phyloP scores from a whole-genome alignment of 2,113 vertebrate genomes.

The Manacus vitellinus region DNA sequence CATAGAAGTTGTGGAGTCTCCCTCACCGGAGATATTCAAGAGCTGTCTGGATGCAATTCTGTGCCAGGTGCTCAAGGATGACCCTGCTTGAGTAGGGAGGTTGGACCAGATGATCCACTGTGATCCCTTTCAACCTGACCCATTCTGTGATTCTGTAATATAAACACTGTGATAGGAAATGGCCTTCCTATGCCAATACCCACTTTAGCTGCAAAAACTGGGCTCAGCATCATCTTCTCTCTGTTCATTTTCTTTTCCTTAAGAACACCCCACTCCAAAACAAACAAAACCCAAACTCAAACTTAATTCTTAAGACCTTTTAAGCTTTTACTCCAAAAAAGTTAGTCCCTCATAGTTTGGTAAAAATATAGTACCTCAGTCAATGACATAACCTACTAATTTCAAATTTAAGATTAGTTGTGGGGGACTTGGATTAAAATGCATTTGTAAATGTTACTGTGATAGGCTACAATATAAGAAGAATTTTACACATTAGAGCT shows the following conservation, averaged over 20 bases:
- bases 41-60: not conserved
- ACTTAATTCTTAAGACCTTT: not conserved
- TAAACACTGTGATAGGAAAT: not conserved
- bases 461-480: not conserved
- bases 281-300: not conserved
- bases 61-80: not conserved
- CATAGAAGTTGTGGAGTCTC: not conserved
- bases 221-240: not conserved
- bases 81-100: not conserved
- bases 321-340: not conserved
- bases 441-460: not conserved
- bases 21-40: not conserved
- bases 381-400: not conserved
- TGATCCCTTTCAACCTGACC: not conserved
- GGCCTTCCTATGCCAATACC: not conserved
- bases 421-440: not conserved
- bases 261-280: rapidly evolving
- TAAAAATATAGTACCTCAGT: not conserved
- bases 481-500: not conserved
- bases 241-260: not conserved
- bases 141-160: not conserved
- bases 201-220: not conserved
- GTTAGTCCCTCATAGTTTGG: rapidly evolving
- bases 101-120: not conserved
- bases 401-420: not conserved